Evolutionary conservation across 2,797 vertebrate genomes (phyloP), one percentile per base, ranked within the genome.

Genomic region (Cuniculus paca): DNA sequence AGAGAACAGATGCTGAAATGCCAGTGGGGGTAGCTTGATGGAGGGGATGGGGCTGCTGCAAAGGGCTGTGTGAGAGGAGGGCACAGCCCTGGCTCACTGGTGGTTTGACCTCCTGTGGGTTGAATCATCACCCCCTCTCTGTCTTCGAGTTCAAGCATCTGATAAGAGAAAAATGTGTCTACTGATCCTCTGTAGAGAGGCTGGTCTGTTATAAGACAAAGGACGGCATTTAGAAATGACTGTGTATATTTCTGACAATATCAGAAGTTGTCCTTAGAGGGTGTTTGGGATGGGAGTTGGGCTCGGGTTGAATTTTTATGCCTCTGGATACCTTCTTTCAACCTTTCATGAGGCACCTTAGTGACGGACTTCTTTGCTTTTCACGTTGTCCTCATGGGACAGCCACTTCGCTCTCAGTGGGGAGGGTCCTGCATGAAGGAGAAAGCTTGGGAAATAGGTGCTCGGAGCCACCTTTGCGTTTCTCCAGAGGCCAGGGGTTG

Each of bases 241-340:
- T 45, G 13, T n/a, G 31, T 95, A 20, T 50, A 24, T 91, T 94
- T 68, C 68, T 91, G 78, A 36, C 58, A 60, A 68, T 77, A 72
- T 80, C 24, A 75, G 56, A 26, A 39, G 68, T 93, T 95, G n/a
- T 74, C 85, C 91, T 93, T 17, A 61, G 61, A 86, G 85, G 75
- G 16, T 20, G 63, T 61, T 26, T 97, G 52, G 68, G 61, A 58
- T 61, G 85, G 54, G 63, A 13, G 52, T 60, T 90, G 58, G 48
- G 19, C 75, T 68, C 83, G 68, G 42, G n/a, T 52, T 78, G 78
- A 24, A 4, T 68, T 86, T 94, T 48, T 48, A 50, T 90, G 31
- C 9, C n/a, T 90, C 60, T 92, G 78, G n/a, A 22, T 77, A 58
- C n/a, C 82, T 86, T 80, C 9, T 79, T 79, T 88, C 87, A 85